These are phyloP conservation scores for Eufriesea mexicana DNA, from an alignment of 1,140 invertebrate species.

Conservation along the genomic window DNA sequence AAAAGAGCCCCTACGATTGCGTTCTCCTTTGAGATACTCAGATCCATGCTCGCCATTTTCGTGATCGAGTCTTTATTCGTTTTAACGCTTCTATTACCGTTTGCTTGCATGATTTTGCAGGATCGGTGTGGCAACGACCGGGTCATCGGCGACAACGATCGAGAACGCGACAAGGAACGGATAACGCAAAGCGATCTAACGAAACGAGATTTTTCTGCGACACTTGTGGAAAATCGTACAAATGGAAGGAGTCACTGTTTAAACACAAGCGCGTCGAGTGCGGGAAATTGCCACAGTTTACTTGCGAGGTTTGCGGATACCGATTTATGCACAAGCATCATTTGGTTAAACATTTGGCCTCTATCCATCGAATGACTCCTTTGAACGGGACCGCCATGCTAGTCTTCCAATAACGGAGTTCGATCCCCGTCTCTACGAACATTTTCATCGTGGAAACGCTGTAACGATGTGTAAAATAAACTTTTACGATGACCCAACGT, in stretches of 20 bases:
- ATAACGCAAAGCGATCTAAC: neutral
- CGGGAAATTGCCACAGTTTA: conserved; percentile 78
- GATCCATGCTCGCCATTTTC: neutral
- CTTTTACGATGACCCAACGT: neutral
- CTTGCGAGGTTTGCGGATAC: conserved; percentile 78
- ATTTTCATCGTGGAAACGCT: neutral
- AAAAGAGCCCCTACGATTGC: neutral
- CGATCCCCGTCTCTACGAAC: no score
- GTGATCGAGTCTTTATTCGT: neutral
- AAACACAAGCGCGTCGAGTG: conserved; percentile 80
- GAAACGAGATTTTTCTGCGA: conserved; percentile 78
- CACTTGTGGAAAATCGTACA: conserved; percentile 84
- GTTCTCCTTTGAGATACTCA: neutral
- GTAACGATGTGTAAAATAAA: conserved; percentile 25
- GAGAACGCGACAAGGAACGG: neutral
- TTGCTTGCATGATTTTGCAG: conserved; percentile 40
- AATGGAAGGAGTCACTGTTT: conserved; percentile 83
- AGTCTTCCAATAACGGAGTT: conserved; percentile 11
- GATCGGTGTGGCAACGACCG: neutral
- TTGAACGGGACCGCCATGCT: conserved; percentile 15
- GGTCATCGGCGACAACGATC: neutral
- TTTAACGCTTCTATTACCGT: neutral
- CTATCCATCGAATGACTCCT: conserved; percentile 58
- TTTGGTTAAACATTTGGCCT: conserved; percentile 71
- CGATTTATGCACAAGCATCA: conserved; percentile 80